Base-by-base conservation (phyloP, 2,888 invertebrate genomes). In the Nasonia oneida region DNA sequence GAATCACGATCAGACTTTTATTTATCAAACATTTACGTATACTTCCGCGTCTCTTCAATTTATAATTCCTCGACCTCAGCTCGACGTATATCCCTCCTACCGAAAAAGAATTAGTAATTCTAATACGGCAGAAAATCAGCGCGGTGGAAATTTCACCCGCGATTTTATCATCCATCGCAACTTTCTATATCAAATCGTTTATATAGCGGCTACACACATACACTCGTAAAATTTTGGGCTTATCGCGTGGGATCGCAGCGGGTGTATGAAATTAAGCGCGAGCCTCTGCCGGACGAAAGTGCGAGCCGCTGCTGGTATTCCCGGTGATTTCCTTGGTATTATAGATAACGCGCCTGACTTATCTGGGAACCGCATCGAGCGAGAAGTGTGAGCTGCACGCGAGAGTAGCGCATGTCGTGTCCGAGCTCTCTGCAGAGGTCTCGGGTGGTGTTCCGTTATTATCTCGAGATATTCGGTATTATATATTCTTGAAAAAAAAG, bases 131-230 rank as follows among this genome's bases (percentile, higher is more conserved):
- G 57, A 18, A 61, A 57, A 70, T 42, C 39, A 4, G 39, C 23
- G 67, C 42, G 57, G 53, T n/a, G 39, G 57, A 73, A 85, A 85
- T 85, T 85, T 85, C 81, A 81, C 77, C 73, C 14, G 14, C 33
- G 42, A 18, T 80, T 80, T 53, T 61, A 80, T 80, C 84, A 50
- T 53, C 23, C 42, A 39, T 23, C 3, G 29, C 29, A 77, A 81
- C 85, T 85, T 85, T 85, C 85, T 85, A 81, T 84, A 81, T 84
- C 67, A 57, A 75, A 76, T 37, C 70, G 64, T 42, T 76, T 47
- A 57, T 84, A 33, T 37, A 37, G 37, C 37, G 37, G 37, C 37
- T 4, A 37, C 33, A 18, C 8, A 53, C n/a, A 18, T 61, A 70
- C 71, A 14, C 83, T 37, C 42, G 57, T 76, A 57, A 84, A 84